phyloP scores from a whole-genome alignment of 1,140 invertebrate species.

The Nephila pilipes region DNA sequence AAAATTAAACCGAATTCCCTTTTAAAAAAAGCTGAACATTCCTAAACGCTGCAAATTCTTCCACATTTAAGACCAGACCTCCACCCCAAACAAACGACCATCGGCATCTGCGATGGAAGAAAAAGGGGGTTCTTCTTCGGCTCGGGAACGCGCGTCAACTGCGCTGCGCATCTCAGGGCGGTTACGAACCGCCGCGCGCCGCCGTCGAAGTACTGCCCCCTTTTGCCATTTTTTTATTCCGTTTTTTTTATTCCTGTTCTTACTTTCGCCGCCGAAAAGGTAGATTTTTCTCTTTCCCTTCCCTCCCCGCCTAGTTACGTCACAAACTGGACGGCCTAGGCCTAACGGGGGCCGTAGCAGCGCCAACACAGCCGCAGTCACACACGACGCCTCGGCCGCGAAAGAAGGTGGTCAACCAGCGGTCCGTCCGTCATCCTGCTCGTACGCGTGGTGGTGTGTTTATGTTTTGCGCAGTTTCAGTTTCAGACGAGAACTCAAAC shows the following conservation, averaged over 20 bases:
- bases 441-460: not conserved
- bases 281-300: conserved; percentile 11
- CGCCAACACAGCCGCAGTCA: conserved; percentile 42
- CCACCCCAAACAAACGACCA: not conserved
- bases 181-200: conserved; percentile 49
- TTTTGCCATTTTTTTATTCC: not conserved
- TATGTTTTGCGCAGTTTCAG: conserved; percentile 14
- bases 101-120: not conserved
- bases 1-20: not conserved
- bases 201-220: conserved; percentile 31
- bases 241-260: not conserved
- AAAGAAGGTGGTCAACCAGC: conserved; percentile 50
- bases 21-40: not conserved
- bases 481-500: not conserved
- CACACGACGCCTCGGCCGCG: conserved; percentile 27
- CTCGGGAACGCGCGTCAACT: not conserved
- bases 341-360: conserved; percentile 63
- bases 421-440: not conserved
- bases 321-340: conserved; percentile 73
- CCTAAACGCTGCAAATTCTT: not conserved
- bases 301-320: conserved; percentile 36
- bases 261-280: not conserved
- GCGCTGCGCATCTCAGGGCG: not conserved
- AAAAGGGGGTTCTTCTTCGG: not conserved
- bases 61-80: not conserved